These are phyloP conservation scores for Drosophila quadrilineata DNA, from an alignment of 1,140 invertebrate genomes.

Conservation along the genomic window DNA sequence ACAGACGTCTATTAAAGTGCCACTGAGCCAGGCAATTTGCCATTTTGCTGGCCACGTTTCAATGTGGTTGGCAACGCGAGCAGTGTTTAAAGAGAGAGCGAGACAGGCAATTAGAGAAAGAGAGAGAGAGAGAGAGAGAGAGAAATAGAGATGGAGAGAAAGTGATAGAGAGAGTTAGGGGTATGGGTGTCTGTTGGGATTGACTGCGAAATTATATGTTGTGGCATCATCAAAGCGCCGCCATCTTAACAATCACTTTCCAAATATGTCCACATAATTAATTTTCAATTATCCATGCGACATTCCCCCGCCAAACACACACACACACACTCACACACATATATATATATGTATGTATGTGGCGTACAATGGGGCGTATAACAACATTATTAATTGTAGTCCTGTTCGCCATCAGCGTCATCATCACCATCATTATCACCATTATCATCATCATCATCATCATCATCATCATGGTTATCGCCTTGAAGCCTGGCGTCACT, in stretches of 20 bases:
- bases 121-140: too few species aligned
- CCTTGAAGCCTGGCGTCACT: conserved; percentile 65
- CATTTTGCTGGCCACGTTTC: conserved; percentile 20
- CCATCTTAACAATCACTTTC: conserved; percentile 76
- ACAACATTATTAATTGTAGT: conserved; percentile 69
- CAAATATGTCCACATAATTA: conserved; percentile 80
- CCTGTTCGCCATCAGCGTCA: conserved; percentile 33
- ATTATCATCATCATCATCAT: conserved; percentile 33
- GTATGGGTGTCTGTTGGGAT: neutral
- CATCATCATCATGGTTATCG: too few species aligned
- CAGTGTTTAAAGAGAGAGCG: too few species aligned
- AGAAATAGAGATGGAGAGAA: too few species aligned
- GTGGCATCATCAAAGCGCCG: conserved; percentile 48
- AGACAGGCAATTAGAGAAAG: too few species aligned
- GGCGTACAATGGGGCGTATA: conserved; percentile 34
- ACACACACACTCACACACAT: neutral
- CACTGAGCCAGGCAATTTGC: conserved; percentile 45
- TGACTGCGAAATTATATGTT: conserved; percentile 50
- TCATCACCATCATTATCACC: conserved; percentile 28
- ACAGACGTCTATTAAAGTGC: conserved; percentile 44
- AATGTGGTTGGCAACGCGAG: conserved; percentile 15
- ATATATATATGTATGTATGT: neutral
- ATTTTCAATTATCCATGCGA: conserved; percentile 76
- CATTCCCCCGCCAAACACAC: conserved; percentile 38
- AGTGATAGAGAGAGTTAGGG: neutral